These are phyloP conservation scores for Paramormyrops kingsleyae DNA, from an alignment of 2,113 vertebrate species.

Conservation along the genomic window DNA sequence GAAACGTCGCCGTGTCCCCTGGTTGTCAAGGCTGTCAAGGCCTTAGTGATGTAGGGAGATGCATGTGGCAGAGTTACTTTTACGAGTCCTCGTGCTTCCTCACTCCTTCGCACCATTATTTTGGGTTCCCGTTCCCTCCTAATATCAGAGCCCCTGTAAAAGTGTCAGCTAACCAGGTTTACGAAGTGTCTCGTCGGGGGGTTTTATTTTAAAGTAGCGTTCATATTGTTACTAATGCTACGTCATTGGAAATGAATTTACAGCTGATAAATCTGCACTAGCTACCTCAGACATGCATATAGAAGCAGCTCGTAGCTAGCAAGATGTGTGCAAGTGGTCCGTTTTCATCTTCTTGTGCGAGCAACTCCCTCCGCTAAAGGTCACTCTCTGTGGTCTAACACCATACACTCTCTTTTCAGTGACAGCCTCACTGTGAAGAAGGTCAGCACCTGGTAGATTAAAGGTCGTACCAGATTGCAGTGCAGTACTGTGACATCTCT, in stretches of 20 bases:
- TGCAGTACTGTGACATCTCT: background rate
- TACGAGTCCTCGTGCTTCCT: background rate
- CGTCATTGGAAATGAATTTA: background rate
- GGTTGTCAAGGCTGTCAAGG: constrained; percentile 9
- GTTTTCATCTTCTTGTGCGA: background rate
- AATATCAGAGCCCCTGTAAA: background rate
- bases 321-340: background rate
- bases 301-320: background rate
- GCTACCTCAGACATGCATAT: background rate
- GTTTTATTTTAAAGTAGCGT: background rate
- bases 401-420: background rate
- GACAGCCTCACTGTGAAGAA: background rate
- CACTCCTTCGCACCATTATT: background rate
- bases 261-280: background rate
- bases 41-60: constrained; percentile 44
- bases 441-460: background rate
- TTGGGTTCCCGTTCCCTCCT: background rate
- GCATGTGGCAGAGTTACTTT: constrained; percentile 58
- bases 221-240: background rate
- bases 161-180: background rate
- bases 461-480: background rate
- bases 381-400: background rate
- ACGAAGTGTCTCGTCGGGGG: background rate
- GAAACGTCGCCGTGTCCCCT: constrained; percentile 48
- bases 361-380: background rate